phyloP scores from a whole-genome alignment of 2,888 invertebrate genomes.

The Drosophila melanocephala region DNA sequence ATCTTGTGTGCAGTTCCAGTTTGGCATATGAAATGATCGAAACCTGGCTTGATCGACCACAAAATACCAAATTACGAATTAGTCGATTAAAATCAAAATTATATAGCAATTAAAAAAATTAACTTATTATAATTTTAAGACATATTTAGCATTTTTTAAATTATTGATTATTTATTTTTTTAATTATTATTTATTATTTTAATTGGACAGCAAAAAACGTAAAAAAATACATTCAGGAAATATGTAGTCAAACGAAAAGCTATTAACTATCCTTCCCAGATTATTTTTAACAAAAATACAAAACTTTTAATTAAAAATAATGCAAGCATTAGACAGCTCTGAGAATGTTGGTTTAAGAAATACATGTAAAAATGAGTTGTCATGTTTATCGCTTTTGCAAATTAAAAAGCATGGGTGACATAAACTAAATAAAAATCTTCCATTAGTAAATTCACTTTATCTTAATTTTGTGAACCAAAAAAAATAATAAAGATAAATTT shows the following conservation, averaged over 20 bases:
- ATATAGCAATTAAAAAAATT: not conserved
- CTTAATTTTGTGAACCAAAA: not conserved
- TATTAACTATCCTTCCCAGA: not conserved
- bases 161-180: no score
- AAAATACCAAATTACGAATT: not conserved
- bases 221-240: not conserved
- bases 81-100: not conserved
- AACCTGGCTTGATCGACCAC: not conserved
- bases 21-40: not conserved
- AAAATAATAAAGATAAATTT: not conserved
- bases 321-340: not conserved
- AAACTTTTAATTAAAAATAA: not conserved
- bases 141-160: accelerated
- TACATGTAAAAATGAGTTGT: not conserved
- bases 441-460: not conserved
- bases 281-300: not conserved
- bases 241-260: not conserved
- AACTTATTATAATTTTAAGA: not conserved
- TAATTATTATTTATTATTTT: not conserved
- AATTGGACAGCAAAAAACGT: not conserved
- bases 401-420: not conserved
- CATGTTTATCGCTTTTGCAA: not conserved
- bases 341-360: not conserved
- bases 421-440: not conserved
- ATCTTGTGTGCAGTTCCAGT: not conserved